Percentiles rank a stretch among this genome's conserved stretches.
Evolutionary conservation across 2,797 vertebrate species (phyloP).

Genomic region (Lithobates sylvaticus): DNA sequence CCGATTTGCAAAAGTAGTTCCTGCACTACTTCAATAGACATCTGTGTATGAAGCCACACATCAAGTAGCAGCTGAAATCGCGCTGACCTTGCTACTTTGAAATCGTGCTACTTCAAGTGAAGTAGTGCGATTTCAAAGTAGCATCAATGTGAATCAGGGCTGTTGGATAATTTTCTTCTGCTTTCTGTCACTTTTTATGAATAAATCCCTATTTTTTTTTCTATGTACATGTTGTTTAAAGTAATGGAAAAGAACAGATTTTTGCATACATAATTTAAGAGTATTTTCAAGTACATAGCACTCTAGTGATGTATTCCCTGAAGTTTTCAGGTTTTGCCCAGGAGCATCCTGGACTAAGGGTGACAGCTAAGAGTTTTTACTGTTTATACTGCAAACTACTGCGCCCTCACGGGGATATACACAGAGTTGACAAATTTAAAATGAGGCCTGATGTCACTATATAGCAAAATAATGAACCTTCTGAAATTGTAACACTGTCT

Average conservation of each 20-base stretch:
- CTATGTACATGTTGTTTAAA: constrained; percentile 10
- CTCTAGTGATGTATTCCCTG: constrained; percentile 52
- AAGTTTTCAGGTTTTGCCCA: constrained; percentile 46
- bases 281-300: constrained; percentile 38
- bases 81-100: too few relatives aligned
- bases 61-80: too few relatives aligned
- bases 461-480: not conserved
- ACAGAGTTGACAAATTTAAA: not conserved
- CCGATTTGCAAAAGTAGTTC: too few relatives aligned
- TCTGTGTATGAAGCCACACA: too few relatives aligned
- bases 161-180: not conserved
- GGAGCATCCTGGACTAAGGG: constrained; percentile 29
- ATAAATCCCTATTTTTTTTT: constrained; percentile 40
- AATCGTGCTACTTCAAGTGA: too few relatives aligned
- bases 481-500: not conserved
- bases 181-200: not conserved
- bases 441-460: not conserved
- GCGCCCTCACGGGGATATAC: not conserved
- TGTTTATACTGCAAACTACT: constrained; percentile 31
- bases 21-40: too few relatives aligned
- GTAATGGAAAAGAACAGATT: constrained; percentile 54
- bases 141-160: too few relatives aligned
- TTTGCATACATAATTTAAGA: constrained; percentile 48
- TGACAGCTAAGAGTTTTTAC: constrained; percentile 48
- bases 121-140: too few relatives aligned